phyloP scores from a whole-genome alignment of 2,113 vertebrate species.

The Lamprologus ornatipinnis region DNA sequence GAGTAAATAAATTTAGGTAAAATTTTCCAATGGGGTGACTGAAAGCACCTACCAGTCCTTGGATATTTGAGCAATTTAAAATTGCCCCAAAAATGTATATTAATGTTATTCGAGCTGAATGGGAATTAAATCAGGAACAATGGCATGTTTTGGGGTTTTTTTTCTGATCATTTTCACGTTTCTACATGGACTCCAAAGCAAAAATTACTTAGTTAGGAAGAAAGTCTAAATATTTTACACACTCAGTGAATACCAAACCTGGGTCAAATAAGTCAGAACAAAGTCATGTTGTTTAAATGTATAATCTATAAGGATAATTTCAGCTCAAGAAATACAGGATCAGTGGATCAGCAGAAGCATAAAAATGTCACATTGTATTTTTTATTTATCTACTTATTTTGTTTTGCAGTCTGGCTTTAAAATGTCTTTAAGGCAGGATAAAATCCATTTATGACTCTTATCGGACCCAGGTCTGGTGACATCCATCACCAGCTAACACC shows the following conservation, averaged over 20 bases:
- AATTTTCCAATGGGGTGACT: background rate
- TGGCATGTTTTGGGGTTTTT: background rate
- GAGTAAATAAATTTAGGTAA: background rate
- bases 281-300: background rate
- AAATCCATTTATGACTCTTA: background rate
- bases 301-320: background rate
- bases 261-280: background rate
- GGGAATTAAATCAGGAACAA: background rate
- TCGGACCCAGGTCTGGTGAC: constrained; percentile 6
- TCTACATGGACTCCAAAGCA: background rate
- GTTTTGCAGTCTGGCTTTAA: background rate
- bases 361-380: background rate
- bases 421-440: background rate
- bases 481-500: background rate
- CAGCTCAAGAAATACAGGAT: background rate
- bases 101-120: background rate
- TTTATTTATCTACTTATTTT: background rate
- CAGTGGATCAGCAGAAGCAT: background rate
- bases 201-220: background rate
- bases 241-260: background rate
- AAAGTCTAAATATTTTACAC: background rate
- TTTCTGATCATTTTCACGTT: rapidly evolving
- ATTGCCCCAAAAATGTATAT: background rate
- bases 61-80: background rate
- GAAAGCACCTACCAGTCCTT: background rate